phyloP scores from a whole-genome alignment of 2,113 vertebrate genomes.

The Ploceus nigricollis region DNA sequence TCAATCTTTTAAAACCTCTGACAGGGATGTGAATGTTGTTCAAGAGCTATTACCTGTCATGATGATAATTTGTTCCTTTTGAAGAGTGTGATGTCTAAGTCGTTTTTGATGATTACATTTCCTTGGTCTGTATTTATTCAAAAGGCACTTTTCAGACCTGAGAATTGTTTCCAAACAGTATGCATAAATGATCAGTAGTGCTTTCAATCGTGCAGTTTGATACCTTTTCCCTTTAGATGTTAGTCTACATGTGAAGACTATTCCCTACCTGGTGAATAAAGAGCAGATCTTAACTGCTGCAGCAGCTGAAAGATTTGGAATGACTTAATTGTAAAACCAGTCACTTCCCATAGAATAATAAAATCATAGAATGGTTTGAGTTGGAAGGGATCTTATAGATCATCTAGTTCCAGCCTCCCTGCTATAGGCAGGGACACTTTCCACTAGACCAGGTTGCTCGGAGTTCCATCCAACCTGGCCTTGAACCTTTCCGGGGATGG shows the following conservation, averaged over 20 bases:
- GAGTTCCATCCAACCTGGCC: not conserved
- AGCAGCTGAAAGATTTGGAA: not conserved
- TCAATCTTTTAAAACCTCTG: conserved; percentile 9
- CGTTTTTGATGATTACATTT: not conserved
- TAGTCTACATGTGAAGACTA: not conserved
- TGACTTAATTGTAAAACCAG: not conserved
- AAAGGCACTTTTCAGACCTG: conserved; percentile 24
- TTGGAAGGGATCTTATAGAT: not conserved
- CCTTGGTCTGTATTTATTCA: not conserved
- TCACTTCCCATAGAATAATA: not conserved
- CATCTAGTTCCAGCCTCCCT: not conserved
- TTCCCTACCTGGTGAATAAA: not conserved
- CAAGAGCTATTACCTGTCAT: not conserved
- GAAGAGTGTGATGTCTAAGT: conserved; percentile 7
- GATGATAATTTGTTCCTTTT: conserved; percentile 45
- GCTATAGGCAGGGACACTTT: not conserved
- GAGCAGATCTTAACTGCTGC: not conserved
- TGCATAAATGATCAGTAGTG: conserved; percentile 21
- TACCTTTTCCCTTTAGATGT: not conserved
- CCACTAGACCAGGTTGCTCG: not conserved
- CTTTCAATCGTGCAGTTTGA: not conserved
- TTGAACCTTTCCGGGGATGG: not conserved
- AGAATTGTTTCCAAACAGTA: conserved; percentile 42
- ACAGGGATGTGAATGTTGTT: not conserved
- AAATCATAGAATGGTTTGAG: not conserved